Evolutionary conservation across 2,888 invertebrate genomes (phyloP).

Genomic region (Acleris holmiana): DNA sequence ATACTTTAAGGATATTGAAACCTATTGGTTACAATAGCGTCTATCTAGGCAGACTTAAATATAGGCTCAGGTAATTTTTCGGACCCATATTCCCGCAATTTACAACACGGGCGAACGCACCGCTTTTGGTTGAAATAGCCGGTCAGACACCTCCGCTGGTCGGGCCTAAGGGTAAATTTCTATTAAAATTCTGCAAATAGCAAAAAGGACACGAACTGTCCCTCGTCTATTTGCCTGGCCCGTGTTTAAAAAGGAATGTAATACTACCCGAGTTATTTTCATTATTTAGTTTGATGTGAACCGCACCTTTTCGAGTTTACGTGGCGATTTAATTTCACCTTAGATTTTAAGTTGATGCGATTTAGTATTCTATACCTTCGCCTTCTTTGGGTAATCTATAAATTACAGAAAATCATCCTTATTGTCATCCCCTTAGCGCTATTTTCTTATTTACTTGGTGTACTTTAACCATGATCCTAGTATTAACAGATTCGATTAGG

Average conservation of each 20-base stretch:
- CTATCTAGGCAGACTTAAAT: no score
- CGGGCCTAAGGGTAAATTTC: conserved; percentile 50
- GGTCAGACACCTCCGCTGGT: conserved; percentile 13
- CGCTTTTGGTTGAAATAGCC: not conserved
- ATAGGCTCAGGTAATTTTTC: no score
- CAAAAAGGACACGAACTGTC: conserved; percentile 67
- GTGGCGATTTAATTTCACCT: conserved; percentile 9
- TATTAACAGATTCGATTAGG: no score
- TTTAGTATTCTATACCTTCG: no score
- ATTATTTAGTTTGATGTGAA: conserved; percentile 69
- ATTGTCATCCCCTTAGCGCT: no score
- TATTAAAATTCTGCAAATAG: conserved; percentile 81
- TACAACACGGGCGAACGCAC: not conserved
- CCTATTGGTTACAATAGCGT: no score
- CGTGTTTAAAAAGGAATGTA: conserved; percentile 77
- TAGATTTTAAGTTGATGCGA: not conserved
- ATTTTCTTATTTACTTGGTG: no score
- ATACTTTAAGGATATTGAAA: no score
- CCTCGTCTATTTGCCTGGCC: conserved; percentile 72
- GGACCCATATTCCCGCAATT: not conserved
- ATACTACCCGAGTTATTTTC: conserved; percentile 78
- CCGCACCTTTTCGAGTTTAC: conserved; percentile 43
- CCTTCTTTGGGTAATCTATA: no score
- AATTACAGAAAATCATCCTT: no score
- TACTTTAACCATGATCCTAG: no score